Conservation (phyloP, 2,888 invertebrate genomes). For the Pecten maximus region DNA sequence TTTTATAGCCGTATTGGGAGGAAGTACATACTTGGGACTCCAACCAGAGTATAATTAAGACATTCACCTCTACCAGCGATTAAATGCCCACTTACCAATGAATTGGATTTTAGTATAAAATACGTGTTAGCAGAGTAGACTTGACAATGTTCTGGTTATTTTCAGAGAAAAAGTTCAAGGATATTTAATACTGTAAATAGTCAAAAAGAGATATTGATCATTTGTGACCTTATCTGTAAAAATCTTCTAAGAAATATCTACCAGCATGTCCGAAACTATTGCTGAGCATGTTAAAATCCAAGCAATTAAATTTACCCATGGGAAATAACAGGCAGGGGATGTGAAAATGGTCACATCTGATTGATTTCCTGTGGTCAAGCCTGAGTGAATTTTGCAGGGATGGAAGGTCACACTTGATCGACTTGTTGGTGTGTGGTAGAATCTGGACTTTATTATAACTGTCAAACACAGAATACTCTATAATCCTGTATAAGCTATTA, state of each 20-base stretch:
- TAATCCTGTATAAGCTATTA: background rate
- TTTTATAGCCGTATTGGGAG: background rate
- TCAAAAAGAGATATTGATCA: too few species aligned
- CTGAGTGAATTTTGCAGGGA: background rate
- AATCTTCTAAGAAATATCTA: too few species aligned
- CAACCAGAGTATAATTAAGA: background rate
- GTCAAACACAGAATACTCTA: background rate
- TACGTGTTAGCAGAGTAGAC: background rate
- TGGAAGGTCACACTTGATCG: background rate
- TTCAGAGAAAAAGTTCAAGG: too few species aligned
- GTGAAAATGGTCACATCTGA: background rate
- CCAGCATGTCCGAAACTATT: background rate
- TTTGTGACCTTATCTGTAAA: too few species aligned
- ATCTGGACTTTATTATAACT: background rate
- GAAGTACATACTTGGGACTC: slow-evolving; percentile 24
- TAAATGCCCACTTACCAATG: background rate
- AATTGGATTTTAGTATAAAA: background rate
- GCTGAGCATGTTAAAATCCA: too few species aligned
- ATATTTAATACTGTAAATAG: background rate
- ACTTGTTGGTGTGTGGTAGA: background rate
- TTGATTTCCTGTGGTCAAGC: slow-evolving; percentile 25
- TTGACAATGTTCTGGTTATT: too few species aligned
- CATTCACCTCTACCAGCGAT: background rate
- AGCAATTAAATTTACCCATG: too few species aligned
- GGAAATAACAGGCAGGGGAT: background rate